A percentile compares a stretch with the other conserved stretches of the same genome.
phyloP scores from a whole-genome alignment of 2,797 vertebrate genomes.

The Molossus molossus region DNA sequence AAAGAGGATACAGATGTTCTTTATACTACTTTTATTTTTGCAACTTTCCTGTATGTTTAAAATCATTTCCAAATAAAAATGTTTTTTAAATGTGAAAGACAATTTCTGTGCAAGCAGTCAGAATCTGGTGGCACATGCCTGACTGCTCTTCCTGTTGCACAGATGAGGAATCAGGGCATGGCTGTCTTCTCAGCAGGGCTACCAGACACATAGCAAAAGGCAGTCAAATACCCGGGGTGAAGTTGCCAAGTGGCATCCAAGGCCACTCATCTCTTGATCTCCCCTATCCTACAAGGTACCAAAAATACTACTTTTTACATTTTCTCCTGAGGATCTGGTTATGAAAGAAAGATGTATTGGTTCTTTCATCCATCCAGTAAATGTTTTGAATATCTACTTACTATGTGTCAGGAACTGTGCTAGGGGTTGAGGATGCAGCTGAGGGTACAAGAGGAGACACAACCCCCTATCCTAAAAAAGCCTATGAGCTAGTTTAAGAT shows the following conservation, averaged over 20 bases:
- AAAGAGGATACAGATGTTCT: conserved; percentile 40
- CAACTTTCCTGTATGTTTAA: conserved; percentile 57
- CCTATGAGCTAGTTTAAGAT: not conserved
- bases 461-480: not conserved
- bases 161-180: not conserved
- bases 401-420: not conserved
- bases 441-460: not conserved
- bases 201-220: conserved; percentile 28
- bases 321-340: conserved; percentile 58
- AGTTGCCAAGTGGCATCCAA: conserved; percentile 4
- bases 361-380: conserved; percentile 41
- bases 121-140: conserved; percentile 42
- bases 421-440: conserved; percentile 20
- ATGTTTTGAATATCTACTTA: conserved; percentile 40
- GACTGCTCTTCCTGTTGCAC: conserved; percentile 34
- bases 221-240: conserved; percentile 25
- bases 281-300: conserved; percentile 6
- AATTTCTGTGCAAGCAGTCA: conserved; percentile 60
- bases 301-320: conserved; percentile 26
- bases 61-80: conserved; percentile 72
- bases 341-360: conserved; percentile 50
- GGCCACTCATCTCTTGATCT: not conserved
- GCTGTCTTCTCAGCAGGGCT: conserved; percentile 45
- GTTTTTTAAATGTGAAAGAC: conserved; percentile 51
- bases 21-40: conserved; percentile 61